Evolutionary conservation across 1,140 invertebrate genomes (phyloP).

Genomic region (Whitmania pigra): DNA sequence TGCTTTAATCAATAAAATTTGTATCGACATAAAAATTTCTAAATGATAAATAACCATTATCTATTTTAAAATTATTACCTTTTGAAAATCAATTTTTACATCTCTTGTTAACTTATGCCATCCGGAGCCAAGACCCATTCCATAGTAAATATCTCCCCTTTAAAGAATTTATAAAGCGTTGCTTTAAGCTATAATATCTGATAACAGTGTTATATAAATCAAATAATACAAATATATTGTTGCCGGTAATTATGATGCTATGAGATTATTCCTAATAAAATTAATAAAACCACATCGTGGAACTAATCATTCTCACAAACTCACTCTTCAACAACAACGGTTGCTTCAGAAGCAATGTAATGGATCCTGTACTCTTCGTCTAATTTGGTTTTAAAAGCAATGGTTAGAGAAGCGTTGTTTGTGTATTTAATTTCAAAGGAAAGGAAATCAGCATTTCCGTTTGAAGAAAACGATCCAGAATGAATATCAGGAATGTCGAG

Average conservation of each 20-base stretch:
- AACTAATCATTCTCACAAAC: neutral
- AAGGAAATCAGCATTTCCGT: constrained; percentile 35
- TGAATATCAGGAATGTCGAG: too few species aligned
- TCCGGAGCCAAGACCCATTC: constrained; percentile 55
- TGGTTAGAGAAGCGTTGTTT: constrained; percentile 65
- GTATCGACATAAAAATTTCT: neutral
- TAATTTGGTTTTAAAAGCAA: constrained; percentile 63
- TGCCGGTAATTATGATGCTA: too few species aligned
- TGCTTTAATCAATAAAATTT: neutral
- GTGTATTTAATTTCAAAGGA: constrained; percentile 57
- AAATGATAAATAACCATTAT: constrained; percentile 25
- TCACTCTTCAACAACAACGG: too few species aligned
- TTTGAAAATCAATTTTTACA: constrained; percentile 77
- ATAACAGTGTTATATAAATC: too few species aligned
- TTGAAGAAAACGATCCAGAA: too few species aligned
- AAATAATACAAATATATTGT: too few species aligned
- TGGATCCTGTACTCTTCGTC: constrained; percentile 44
- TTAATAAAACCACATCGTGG: too few species aligned
- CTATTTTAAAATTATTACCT: constrained; percentile 53
- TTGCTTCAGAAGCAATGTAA: too few species aligned
- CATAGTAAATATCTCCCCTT: constrained; percentile 62
- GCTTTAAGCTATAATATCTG: neutral
- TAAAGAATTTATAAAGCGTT: neutral
- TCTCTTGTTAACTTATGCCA: constrained; percentile 77
- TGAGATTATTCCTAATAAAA: too few species aligned